Evolutionary conservation across 2,797 vertebrate genomes (phyloP).

Genomic region (Gila robusta): DNA sequence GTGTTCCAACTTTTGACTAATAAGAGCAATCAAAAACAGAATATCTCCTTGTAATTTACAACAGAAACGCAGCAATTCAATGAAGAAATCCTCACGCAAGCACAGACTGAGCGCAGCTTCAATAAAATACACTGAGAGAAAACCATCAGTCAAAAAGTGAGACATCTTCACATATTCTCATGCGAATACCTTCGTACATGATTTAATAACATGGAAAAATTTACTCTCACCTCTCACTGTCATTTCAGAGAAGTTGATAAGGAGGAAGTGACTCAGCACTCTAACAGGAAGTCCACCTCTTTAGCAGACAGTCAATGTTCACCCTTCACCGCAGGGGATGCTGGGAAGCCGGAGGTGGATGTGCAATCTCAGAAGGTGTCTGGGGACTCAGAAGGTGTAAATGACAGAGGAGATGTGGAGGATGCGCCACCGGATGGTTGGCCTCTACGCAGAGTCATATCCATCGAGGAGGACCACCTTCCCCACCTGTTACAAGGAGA

Average conservation of each 20-base stretch:
- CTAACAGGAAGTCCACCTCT: slow-evolving; percentile 57
- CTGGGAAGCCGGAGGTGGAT: slow-evolving; percentile 61
- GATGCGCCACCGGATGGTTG: slow-evolving; percentile 69
- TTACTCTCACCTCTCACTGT: not conserved
- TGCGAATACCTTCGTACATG: not conserved
- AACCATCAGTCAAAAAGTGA: slow-evolving; percentile 80
- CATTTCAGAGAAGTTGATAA: slow-evolving; percentile 32
- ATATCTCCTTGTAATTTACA: not conserved
- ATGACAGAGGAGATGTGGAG: slow-evolving; percentile 50
- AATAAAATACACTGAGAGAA: slow-evolving; percentile 74
- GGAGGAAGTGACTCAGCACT: slow-evolving; percentile 45
- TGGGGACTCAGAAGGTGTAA: not conserved
- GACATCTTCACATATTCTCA: slow-evolving; percentile 37
- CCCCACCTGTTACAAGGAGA: slow-evolving; percentile 85
- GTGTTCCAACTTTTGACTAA: not conserved
- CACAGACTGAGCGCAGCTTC: slow-evolving; percentile 82
- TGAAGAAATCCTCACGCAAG: slow-evolving; percentile 73
- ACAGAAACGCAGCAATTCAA: slow-evolving; percentile 73
- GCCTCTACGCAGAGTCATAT: slow-evolving; percentile 88
- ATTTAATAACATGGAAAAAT: slow-evolving; percentile 19
- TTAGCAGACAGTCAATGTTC: slow-evolving; percentile 57
- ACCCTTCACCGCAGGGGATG: slow-evolving; percentile 32
- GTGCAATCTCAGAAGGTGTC: not conserved
- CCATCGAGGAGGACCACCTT: slow-evolving; percentile 93
- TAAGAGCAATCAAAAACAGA: not conserved